Base-by-base conservation (phyloP, 2,888 invertebrate genomes). In the Halictus ligatus region DNA sequence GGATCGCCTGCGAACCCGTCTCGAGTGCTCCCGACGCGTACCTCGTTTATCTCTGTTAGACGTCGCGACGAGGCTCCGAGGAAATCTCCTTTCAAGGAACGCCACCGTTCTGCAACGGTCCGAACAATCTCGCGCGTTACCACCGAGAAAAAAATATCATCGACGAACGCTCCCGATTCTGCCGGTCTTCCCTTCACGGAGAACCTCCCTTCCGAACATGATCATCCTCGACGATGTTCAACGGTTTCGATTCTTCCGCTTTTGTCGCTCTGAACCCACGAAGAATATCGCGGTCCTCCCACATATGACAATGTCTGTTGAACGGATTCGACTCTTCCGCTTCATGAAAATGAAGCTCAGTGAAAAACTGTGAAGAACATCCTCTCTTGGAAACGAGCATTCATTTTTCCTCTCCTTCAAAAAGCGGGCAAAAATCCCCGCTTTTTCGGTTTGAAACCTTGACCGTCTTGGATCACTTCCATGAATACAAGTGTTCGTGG, bases 31-130 rank as follows among this genome's bases (percentile, higher is more conserved):
- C 75, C 58, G 40, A 72, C 78, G 73, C 75, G 69, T 71, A 25
- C 73, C 77, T 75, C 80, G 85, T 83, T 88, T 79, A 73, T 84
- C 87, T 79, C 82, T 84, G 80, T 78, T 78, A 54, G 78, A 73
- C 80, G 67, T 35, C 67, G 64, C 64, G 25, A 5, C 29, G 29
- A 29, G 60, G n/a, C 60, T 15, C 67, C 25, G 2, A 75, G 74
- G 73, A 78, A 78, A 78, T 84, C 77, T 58, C 84, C 84, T 84
- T 84, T 78, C 78, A 25, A 15, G 84, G 84, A 67, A 50, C 40
- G 35, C 54, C 54, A 35, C 25, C 54, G 73, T 73, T 77, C 58
- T 64, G 73, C 72, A 58, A 71, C 71, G 60, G 35, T 58, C 25
- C 48, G 60, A 6, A 35, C 72, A 35, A 35, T 21, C 12, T 64